These are phyloP conservation scores for Plotosus lineatus DNA, from an alignment of 2,113 vertebrate species.

Conservation along the genomic window DNA sequence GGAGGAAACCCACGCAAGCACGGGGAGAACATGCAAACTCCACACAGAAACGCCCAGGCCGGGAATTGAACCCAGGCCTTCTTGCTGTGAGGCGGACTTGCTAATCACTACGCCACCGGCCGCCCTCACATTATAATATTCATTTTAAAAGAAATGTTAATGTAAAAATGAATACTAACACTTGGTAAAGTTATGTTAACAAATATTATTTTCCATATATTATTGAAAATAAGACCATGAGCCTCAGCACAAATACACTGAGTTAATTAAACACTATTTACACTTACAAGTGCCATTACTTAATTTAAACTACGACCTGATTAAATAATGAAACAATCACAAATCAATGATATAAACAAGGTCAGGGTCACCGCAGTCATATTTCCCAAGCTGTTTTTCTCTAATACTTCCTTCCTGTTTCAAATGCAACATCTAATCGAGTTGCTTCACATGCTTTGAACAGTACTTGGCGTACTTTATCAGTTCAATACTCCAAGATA, in stretches of 20 bases:
- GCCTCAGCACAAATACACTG: background rate
- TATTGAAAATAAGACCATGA: background rate
- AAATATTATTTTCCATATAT: background rate
- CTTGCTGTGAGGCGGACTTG: no score
- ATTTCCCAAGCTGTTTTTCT: background rate
- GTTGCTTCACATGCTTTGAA: background rate
- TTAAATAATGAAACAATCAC: background rate
- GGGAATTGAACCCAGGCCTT: no score
- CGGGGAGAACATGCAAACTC: no score
- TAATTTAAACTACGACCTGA: background rate
- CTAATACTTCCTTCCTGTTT: background rate
- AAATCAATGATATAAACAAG: background rate
- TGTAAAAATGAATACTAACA: background rate
- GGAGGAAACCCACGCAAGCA: no score
- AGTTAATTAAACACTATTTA: background rate
- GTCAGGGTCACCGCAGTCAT: background rate
- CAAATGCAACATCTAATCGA: background rate
- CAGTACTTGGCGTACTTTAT: background rate
- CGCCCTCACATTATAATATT: background rate
- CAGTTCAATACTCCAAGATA: background rate
- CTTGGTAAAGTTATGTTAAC: background rate
- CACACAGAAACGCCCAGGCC: no score
- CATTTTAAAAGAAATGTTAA: background rate
- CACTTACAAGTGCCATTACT: background rate
- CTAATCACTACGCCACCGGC: no score